Conservation (phyloP, 2,113 vertebrate species). For the Tichodroma muraria region DNA sequence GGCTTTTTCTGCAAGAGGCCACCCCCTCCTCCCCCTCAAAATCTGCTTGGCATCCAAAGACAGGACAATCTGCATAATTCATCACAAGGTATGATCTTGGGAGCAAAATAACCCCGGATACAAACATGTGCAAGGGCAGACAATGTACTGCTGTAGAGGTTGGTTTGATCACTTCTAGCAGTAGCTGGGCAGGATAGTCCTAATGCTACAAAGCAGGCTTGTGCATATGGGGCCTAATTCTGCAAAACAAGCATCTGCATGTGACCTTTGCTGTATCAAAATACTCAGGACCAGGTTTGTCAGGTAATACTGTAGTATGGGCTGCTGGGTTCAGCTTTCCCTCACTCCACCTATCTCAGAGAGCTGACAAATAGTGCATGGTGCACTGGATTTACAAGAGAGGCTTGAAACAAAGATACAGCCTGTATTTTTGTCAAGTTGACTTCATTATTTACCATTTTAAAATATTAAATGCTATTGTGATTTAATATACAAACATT, state of each 20-base stretch:
- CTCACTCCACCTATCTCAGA: background rate
- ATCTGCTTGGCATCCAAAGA: constrained; percentile 27
- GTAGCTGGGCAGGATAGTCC: background rate
- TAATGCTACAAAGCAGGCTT: background rate
- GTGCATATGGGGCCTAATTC: background rate
- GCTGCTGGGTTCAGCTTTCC: background rate
- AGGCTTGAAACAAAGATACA: background rate
- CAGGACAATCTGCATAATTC: constrained; percentile 51
- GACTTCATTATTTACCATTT: background rate
- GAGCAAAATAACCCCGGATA: background rate
- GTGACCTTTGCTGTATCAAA: background rate
- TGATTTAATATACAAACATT: background rate
- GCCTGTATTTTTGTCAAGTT: background rate
- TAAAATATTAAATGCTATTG: background rate
- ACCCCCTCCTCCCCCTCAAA: constrained; percentile 71
- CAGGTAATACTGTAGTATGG: background rate
- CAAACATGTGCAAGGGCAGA: background rate
- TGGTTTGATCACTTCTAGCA: background rate
- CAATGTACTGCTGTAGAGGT: background rate
- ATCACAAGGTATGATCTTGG: constrained; percentile 68
- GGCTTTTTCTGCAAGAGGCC: constrained; percentile 54
- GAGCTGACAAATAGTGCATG: background rate
- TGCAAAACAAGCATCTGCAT: background rate
- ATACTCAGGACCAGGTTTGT: background rate
- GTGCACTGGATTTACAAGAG: background rate